phyloP scores from a whole-genome alignment of 2,888 invertebrate species.

The Julus scandinavius region DNA sequence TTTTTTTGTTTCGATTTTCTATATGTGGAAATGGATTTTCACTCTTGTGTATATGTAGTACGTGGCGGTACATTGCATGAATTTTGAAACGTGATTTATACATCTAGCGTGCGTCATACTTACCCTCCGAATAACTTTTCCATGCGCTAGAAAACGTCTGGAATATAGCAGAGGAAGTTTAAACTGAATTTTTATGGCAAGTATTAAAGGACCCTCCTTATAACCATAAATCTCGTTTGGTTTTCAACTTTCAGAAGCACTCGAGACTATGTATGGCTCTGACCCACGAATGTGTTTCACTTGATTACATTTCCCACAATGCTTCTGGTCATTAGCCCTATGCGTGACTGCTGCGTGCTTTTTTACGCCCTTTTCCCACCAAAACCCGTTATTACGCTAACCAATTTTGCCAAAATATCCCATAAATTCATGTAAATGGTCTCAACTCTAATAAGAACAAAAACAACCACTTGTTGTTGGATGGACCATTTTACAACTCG shows the following conservation, averaged over 20 bases:
- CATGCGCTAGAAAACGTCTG: constrained; percentile 24
- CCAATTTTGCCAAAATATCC: background rate
- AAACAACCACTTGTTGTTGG: constrained; percentile 2
- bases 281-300: constrained; percentile 2
- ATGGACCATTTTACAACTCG: background rate
- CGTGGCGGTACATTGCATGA: background rate
- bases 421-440: constrained; percentile 22
- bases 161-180: constrained; percentile 39
- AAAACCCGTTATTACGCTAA: background rate
- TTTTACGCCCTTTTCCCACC: background rate
- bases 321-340: background rate
- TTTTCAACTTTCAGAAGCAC: constrained; percentile 45
- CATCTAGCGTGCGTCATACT: constrained; percentile 21
- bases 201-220: background rate
- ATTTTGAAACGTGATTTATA: constrained; percentile 47
- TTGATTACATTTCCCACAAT: background rate
- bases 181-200: constrained; percentile 48
- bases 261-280: background rate
- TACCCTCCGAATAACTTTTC: constrained; percentile 29
- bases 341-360: background rate
- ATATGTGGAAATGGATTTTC: background rate
- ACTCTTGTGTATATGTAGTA: background rate
- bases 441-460: background rate
- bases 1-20: constrained; percentile 43
- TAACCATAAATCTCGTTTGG: constrained; percentile 46